Percentiles rank a stretch among this genome's conserved stretches.
phyloP scores from a whole-genome alignment of 2,888 invertebrate species.

The Euclidia mi region DNA sequence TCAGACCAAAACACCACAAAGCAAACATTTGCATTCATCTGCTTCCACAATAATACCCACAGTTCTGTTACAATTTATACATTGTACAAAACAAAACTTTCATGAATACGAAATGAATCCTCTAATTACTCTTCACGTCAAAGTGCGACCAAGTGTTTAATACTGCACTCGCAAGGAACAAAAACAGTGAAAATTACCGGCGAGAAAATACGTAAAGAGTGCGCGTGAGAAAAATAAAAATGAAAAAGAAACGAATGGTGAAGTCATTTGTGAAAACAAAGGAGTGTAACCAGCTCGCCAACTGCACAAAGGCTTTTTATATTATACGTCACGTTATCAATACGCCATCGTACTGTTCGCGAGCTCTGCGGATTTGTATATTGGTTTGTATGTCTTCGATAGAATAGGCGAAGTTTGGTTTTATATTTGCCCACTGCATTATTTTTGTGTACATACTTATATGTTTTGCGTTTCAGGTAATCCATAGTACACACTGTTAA shows the following conservation, averaged over 20 bases:
- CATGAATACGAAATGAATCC: slow-evolving; percentile 7
- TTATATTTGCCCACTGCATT: too few species aligned
- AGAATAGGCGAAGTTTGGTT: too few species aligned
- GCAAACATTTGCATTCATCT: too few species aligned
- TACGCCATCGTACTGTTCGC: too few species aligned
- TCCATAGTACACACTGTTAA: too few species aligned
- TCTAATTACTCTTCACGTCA: slow-evolving; percentile 8
- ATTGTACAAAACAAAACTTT: background rate
- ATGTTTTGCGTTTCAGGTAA: too few species aligned
- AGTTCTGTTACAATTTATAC: too few species aligned
- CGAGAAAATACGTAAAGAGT: slow-evolving; percentile 6
- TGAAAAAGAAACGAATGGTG: slow-evolving; percentile 16
- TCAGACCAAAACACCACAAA: too few species aligned
- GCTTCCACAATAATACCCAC: background rate
- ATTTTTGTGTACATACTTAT: too few species aligned
- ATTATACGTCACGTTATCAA: background rate
- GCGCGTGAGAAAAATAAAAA: slow-evolving; percentile 19
- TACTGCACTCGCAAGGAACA: slow-evolving; percentile 1
- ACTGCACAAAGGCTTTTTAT: slow-evolving; percentile 5
- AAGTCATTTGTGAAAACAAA: slow-evolving; percentile 40
- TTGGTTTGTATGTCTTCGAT: too few species aligned
- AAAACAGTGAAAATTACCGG: slow-evolving; percentile 6
- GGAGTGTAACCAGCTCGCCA: slow-evolving; percentile 1
- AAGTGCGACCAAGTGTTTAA: slow-evolving; percentile 5
- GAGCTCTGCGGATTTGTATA: too few species aligned